Conservation (phyloP, 1,140 invertebrate species). For the Rhopalosiphum maidis region DNA sequence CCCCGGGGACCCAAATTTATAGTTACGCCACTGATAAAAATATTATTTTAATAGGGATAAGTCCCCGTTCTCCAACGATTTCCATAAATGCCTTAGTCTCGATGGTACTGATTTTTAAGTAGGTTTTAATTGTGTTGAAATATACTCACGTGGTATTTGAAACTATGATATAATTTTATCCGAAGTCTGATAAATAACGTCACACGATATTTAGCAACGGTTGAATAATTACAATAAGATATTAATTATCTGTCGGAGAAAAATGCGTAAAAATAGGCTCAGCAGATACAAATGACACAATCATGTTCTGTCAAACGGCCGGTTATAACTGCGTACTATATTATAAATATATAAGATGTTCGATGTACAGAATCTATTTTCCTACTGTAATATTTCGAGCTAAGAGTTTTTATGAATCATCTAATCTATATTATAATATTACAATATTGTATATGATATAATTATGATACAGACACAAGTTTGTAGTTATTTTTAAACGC, state of each 20-base stretch:
- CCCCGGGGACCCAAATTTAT: too few relatives aligned
- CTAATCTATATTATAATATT: neutral
- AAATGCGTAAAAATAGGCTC: neutral
- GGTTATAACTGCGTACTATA: neutral
- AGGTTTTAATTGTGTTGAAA: neutral
- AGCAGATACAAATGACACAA: neutral
- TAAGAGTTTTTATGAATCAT: neutral
- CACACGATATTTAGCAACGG: neutral
- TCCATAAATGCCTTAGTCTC: too few relatives aligned
- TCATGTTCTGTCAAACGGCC: neutral
- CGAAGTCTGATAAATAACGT: neutral
- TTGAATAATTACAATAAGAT: neutral
- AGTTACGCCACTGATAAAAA: too few relatives aligned
- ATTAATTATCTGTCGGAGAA: neutral
- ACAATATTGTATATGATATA: neutral
- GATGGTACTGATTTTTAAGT: neutral
- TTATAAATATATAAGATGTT: neutral
- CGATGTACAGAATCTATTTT: neutral
- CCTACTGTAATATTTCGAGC: neutral
- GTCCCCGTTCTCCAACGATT: too few relatives aligned
- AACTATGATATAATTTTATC: neutral
- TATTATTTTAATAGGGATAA: too few relatives aligned
- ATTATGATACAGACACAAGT: neutral
- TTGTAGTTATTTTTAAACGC: neutral
- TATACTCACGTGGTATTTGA: neutral